phyloP scores from a whole-genome alignment of 2,888 invertebrate species.

The Sussaba pulchella region DNA sequence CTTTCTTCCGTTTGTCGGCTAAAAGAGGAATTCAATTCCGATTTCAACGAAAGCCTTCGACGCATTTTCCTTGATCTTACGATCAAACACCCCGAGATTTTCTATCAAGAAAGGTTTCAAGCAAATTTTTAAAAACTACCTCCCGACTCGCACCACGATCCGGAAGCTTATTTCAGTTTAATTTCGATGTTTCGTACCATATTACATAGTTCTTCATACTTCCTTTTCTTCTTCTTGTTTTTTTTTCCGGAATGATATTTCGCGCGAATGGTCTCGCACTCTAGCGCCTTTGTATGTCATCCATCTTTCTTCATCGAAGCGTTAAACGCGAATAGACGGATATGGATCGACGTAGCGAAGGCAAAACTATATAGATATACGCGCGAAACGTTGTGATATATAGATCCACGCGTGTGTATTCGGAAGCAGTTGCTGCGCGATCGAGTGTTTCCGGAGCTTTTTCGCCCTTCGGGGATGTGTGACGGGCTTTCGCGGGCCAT shows the following conservation, averaged over 20 bases:
- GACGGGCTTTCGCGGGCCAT: conserved; percentile 11
- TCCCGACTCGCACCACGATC: too few relatives aligned
- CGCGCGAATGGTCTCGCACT: conserved; percentile 32
- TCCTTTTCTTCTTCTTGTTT: neutral
- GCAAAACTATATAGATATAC: conserved; percentile 6
- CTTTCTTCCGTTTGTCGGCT: too few relatives aligned
- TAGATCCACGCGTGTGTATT: neutral
- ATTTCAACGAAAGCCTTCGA: too few relatives aligned
- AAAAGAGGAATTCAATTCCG: too few relatives aligned
- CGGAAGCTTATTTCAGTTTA: too few relatives aligned
- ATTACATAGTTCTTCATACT: neutral
- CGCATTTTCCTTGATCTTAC: too few relatives aligned
- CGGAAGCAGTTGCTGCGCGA: neutral
- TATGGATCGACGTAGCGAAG: conserved; percentile 37
- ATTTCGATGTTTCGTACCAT: too few relatives aligned
- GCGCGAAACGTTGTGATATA: neutral
- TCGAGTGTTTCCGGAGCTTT: conserved; percentile 3
- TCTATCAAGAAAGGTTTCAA: too few relatives aligned
- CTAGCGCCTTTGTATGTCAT: conserved; percentile 55
- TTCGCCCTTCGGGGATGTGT: neutral
- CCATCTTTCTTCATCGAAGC: conserved; percentile 59
- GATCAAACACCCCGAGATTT: too few relatives aligned
- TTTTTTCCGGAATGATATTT: conserved; percentile 13
- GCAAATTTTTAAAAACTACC: too few relatives aligned
- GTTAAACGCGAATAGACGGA: conserved; percentile 52